Percentiles rank a stretch among this genome's conserved stretches.
These are phyloP conservation scores for Taxidea taxus DNA, from an alignment of 2,113 vertebrate genomes.

Conservation along the genomic window DNA sequence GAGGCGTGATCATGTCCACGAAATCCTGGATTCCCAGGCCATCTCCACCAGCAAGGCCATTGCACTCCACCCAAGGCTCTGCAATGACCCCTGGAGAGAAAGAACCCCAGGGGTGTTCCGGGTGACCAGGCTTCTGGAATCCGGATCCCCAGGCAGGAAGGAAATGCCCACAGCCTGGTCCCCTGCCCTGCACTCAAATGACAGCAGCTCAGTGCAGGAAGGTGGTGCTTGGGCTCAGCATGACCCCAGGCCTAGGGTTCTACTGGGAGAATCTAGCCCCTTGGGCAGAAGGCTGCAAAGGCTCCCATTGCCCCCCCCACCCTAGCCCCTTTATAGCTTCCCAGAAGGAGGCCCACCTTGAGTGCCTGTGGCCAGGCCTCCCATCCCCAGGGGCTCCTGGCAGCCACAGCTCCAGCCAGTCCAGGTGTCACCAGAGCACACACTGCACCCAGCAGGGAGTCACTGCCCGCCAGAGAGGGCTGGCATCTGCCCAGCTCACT, in stretches of 20 bases:
- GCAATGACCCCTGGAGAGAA: neutral
- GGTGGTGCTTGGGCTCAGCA: neutral
- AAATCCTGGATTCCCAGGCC: neutral
- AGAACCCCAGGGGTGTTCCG: neutral
- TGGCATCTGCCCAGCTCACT: neutral
- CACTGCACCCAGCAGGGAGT: neutral
- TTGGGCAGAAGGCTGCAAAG: neutral
- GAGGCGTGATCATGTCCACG: neutral
- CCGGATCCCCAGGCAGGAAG: neutral
- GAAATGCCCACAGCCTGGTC: neutral
- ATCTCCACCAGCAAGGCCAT: neutral
- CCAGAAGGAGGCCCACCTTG: neutral
- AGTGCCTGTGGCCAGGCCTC: neutral
- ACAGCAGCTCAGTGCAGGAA: neutral
- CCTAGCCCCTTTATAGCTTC: neutral
- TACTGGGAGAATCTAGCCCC: neutral
- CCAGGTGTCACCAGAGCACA: neutral
- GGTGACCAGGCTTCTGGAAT: conserved; percentile 24
- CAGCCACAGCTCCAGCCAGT: neutral
- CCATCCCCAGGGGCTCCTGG: neutral
- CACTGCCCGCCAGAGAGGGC: neutral
- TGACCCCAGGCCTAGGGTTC: neutral
- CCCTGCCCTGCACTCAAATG: neutral
- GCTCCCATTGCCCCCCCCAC: neutral
- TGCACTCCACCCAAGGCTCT: neutral